Evolutionary conservation across 2,797 vertebrate genomes (phyloP), one percentile per base, ranked within the genome.

Genomic region (Otolemur crassicaudatus): DNA sequence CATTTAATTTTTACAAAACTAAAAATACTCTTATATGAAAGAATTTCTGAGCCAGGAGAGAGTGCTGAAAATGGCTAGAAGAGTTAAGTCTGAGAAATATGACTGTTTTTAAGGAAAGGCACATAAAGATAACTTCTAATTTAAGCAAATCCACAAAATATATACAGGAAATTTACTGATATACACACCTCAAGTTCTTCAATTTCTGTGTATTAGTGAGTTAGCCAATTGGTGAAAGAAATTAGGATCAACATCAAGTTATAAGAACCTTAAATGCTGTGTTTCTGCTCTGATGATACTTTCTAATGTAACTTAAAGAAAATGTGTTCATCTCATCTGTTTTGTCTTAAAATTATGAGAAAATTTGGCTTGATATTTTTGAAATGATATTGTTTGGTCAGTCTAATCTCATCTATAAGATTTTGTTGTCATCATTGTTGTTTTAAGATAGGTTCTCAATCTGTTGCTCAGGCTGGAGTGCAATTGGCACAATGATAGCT

Each of bases 301-400:
- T 96, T 82, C 67, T 69, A 72, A 90, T 53, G 60, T 70, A 89
- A 75, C 9, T 61, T 73, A 60, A 87, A 49, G 70, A 77, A 82
- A 82, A 94, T 27, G 31, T 53, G 25, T 13, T 87, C 19, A 3
- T 87, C 31, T 92, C 17, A 91, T 46, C 23, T 27, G 20, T 40
- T 22, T 43, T 22, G 14, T 56, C 93, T 96, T 20, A 56, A 94
- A 91, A 91, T 49, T 20, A 7, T 77, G 70, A 61, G 60, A 76
- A 85, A 91, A 70, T 37, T 34, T 70, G 73, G 23, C 53, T 69
- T 70, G n/a, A 53, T 60, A 65, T 46, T 76, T 94, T 58, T 88
- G 43, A 91, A 91, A 63, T 63, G 43, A 23, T 75, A 46, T n/a
- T 37, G 31, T 87, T 85, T 81, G 43, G 40, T 70, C 34, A 5